phyloP scores from a whole-genome alignment of 2,113 vertebrate species.

The Phasianus colchicus region DNA sequence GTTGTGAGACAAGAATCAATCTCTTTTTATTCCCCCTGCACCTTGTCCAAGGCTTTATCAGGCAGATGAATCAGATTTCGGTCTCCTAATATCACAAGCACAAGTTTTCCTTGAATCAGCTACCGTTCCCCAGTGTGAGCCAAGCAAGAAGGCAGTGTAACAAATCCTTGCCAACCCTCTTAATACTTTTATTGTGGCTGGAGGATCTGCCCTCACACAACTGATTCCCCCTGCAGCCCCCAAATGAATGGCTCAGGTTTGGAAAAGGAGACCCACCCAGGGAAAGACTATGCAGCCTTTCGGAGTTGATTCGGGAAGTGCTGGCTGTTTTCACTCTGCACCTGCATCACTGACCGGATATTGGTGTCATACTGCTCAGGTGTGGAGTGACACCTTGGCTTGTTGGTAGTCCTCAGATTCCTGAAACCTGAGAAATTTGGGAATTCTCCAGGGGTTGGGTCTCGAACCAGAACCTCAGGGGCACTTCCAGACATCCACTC shows the following conservation, averaged over 20 bases:
- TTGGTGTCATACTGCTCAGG: not conserved
- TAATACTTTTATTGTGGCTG: not conserved
- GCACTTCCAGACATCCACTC: not conserved
- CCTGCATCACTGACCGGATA: not conserved
- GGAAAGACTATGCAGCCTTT: not conserved
- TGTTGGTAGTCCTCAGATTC: not conserved
- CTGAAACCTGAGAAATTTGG: not conserved
- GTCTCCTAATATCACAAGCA: not conserved
- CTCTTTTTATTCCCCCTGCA: not conserved
- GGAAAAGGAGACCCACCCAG: not conserved
- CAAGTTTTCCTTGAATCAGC: not conserved
- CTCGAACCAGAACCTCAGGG: not conserved
- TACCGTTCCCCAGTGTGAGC: accelerated
- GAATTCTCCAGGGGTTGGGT: not conserved
- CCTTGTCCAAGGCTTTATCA: conserved; percentile 55
- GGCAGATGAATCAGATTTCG: not conserved
- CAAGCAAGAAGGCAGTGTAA: not conserved
- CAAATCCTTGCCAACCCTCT: not conserved
- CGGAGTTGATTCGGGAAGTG: not conserved
- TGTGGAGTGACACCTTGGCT: not conserved
- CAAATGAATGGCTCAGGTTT: not conserved
- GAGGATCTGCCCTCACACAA: not conserved
- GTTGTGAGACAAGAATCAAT: conserved; percentile 22
- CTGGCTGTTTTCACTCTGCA: conserved; percentile 29
- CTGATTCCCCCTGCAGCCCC: not conserved